phyloP scores from a whole-genome alignment of 2,113 vertebrate species.

The Ceratotherium simum region DNA sequence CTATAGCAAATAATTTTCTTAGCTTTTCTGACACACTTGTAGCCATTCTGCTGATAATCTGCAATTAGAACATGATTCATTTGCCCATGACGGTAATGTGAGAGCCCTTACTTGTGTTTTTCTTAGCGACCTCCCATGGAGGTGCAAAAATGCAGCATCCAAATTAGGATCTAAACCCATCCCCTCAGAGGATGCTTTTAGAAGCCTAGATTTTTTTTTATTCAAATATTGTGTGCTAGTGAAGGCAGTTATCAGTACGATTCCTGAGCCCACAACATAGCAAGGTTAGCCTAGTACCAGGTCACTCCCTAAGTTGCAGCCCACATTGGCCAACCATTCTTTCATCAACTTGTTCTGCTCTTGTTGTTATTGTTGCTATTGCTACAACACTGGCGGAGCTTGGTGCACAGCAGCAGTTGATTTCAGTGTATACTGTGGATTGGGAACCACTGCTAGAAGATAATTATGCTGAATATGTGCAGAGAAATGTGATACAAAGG shows the following conservation, averaged over 20 bases:
- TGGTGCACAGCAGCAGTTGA: accelerated
- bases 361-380: too few relatives aligned
- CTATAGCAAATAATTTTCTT: slow-evolving; percentile 36
- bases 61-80: slow-evolving; percentile 76
- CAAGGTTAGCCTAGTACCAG: background rate
- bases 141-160: slow-evolving; percentile 44
- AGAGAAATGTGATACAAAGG: background rate
- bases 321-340: background rate
- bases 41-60: slow-evolving; percentile 68
- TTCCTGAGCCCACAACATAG: background rate
- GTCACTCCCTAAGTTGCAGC: background rate
- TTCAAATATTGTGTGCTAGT: background rate
- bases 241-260: background rate
- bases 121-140: slow-evolving; percentile 60
- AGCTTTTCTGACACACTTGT: slow-evolving; percentile 63
- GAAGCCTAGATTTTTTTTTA: slow-evolving; percentile 37
- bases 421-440: background rate
- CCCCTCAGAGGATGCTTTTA: slow-evolving; percentile 35
- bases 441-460: background rate
- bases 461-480: background rate
- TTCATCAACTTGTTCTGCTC: background rate
- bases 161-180: slow-evolving; percentile 64
- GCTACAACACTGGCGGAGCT: background rate
- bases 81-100: background rate
- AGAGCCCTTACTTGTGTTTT: slow-evolving; percentile 59